Evolutionary conservation across 2,888 invertebrate species (phyloP), one percentile per base, ranked within the genome.

Genomic region (Ischnura elegans): DNA sequence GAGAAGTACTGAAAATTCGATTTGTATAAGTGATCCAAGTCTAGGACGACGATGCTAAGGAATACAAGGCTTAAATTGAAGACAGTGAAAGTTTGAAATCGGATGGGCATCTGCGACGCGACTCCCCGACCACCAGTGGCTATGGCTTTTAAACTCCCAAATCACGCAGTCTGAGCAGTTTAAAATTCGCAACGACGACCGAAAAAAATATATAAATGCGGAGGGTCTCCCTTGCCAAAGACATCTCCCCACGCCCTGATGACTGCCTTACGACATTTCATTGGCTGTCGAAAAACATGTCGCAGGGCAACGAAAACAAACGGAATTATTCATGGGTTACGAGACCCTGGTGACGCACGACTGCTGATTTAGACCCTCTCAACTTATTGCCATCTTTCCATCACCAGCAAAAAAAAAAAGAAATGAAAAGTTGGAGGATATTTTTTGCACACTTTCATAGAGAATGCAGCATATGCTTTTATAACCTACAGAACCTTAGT

Each of bases 281-380:
- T 76, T 76, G 76, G 36, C 36, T 76, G 36, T 76, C 76, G 76
- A 76, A 76, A 76, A 76, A 36, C n/a, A n/a, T n/a, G n/a, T 76
- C 76, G 36, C 76, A n/a, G 76, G 13, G 36, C 76, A 36, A 36
- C n/a, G 25, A 36, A 25, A 13, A 10, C 13, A 10, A 25, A 36
- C 36, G 76, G 76, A 29, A 76, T 76, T 76, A 76, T 36, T 29
- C 76, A 76, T 36, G 76, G 76, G 76, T 3, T 16, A 8, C 10
- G 16, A 13, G 36, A 16, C 29, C 29, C 66, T 29, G 66, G 36
- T 36, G 2, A 6, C 66, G 29, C 16, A 76, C 16, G 36, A 25
- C n/a, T n/a, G n/a, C n/a, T n/a, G n/a, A n/a, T n/a, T n/a, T n/a
- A n/a, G n/a, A n/a, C n/a, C n/a, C n/a, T n/a, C n/a, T n/a, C n/a